Base-by-base conservation (phyloP, 2,113 vertebrate genomes). In the Lophura nycthemera region DNA sequence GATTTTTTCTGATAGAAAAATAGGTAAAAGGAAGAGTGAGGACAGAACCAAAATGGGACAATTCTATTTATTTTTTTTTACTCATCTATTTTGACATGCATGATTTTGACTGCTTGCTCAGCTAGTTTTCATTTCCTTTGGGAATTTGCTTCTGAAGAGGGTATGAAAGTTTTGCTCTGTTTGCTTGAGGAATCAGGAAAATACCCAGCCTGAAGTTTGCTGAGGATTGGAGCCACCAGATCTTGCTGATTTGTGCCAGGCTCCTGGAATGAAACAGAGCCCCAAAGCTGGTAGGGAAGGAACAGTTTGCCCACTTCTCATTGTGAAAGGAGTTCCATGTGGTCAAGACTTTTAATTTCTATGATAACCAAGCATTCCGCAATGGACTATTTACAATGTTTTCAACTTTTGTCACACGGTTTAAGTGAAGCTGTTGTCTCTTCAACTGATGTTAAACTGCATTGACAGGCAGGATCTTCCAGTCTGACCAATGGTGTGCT, bases 61-160 rank as follows among this genome's bases (percentile, higher is more conserved):
- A 42, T 29, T 42, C 27, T 34, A 32, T 50, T 25, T 25, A 32
- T 8, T 36, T 11, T 25, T 56, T 13, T 50, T 72, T 45, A 16
- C 18, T 42, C 3, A 52, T 60, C 38, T 75, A 2, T 54, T 88
- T 86, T 83, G 59, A 79, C 8, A 40, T 22, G 40, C 71, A 75
- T 11, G 71, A 16, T 47, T 89, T 74, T 60, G 43, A 15, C 30
- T 43, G 32, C 32, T 83, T 47, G 67, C 4, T 21, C 8, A 75
- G 40, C 30, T 72, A 17, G 32, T 92, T 78, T 86, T 70, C 45
- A 63, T 74, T 88, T 43, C 43, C 48, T 87, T 67, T 77, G 78
- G 54, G 64, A 76, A 10, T 22, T 74, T 8, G 56, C 29, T 77
- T 63, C 34, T 42, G 45, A 79, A 66, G 5, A 63, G 5, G 13